phyloP scores from a whole-genome alignment of 2,797 vertebrate species.

The Eptatretus atami region DNA sequence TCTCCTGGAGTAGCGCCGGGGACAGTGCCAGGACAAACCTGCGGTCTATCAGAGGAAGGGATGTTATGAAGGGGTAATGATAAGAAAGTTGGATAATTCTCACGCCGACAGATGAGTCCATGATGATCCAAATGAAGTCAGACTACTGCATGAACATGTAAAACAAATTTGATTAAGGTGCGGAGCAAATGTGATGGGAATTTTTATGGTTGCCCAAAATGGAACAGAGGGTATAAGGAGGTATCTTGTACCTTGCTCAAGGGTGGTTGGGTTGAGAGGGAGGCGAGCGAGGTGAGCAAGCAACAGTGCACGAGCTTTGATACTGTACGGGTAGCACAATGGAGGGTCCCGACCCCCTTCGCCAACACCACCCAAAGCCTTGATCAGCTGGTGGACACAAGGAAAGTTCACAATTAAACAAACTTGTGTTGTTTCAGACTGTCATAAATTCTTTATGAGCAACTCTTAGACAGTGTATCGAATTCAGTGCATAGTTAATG shows the following conservation, averaged over 20 bases:
- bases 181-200: constrained; percentile 5
- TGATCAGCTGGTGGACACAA: constrained; percentile 35
- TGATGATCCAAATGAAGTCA: background rate
- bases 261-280: constrained; percentile 46
- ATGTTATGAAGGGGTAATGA: constrained; percentile 5
- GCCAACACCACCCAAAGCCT: constrained; percentile 83
- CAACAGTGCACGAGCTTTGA: constrained; percentile 73
- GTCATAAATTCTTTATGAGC: background rate
- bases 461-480: background rate
- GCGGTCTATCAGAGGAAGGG: constrained; percentile 29
- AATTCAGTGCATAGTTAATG: background rate
- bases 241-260: constrained; percentile 45
- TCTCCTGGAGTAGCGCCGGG: constrained; percentile 81
- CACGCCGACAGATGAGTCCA: background rate
- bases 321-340: constrained; percentile 81
- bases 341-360: constrained; percentile 97
- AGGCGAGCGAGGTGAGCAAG: constrained; percentile 61
- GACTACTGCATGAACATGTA: too few species aligned
- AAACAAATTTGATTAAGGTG: too few species aligned
- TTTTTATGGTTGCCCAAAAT: too few species aligned
- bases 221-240: too few species aligned
- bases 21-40: constrained; percentile 79
- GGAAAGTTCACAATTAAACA: constrained; percentile 10
- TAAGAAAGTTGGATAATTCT: background rate
- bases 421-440: background rate